Conservation (phyloP, 2,113 vertebrate genomes). For the Riparia riparia region DNA sequence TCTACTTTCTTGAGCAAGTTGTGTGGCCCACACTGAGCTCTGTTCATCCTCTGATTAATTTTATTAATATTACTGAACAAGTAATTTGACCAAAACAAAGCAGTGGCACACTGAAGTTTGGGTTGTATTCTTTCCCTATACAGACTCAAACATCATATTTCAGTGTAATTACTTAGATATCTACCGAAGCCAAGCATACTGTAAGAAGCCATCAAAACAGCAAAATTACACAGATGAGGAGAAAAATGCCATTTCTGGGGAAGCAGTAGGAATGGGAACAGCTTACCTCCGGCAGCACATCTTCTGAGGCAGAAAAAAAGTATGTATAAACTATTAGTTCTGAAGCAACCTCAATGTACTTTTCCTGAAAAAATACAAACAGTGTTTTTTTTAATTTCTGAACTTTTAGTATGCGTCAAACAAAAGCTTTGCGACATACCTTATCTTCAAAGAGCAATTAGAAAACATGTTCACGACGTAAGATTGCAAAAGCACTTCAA, state of each 20-base stretch:
- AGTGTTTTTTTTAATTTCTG: not conserved
- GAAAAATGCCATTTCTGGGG: not conserved
- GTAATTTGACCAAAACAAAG: not conserved
- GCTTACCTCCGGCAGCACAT: constrained; percentile 90
- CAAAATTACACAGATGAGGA: not conserved
- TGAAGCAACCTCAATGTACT: constrained; percentile 92
- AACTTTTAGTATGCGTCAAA: not conserved
- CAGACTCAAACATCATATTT: not conserved
- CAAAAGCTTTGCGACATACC: not conserved
- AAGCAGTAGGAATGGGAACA: not conserved
- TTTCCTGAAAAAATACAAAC: constrained; percentile 85
- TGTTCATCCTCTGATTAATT: not conserved
- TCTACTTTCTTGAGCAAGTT: not conserved
- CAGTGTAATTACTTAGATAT: not conserved
- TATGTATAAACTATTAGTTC: constrained; percentile 97
- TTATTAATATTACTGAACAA: not conserved
- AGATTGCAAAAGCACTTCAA: not conserved
- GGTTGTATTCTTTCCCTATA: not conserved
- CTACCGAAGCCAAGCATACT: not conserved
- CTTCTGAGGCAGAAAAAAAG: constrained; percentile 95
- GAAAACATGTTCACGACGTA: not conserved
- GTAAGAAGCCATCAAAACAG: not conserved
- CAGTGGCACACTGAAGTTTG: not conserved
- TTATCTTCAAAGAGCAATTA: not conserved
- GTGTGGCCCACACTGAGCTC: accelerated